Percentiles rank a stretch among this genome's conserved stretches.
Conservation (phyloP, 1,140 invertebrate genomes). For the Forficula auricularia region DNA sequence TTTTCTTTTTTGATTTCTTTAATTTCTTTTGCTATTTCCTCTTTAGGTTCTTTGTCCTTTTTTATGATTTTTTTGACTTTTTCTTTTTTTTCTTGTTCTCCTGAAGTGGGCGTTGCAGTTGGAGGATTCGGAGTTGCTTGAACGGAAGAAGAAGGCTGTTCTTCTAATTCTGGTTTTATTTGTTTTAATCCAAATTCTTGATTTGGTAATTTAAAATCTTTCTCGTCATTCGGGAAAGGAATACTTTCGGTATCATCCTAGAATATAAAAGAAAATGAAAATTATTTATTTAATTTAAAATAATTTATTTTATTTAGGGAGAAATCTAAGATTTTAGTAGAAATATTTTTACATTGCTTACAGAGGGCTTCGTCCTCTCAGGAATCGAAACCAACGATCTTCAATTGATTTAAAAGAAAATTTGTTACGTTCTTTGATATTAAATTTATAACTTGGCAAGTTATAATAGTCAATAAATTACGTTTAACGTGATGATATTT, state of each 20-base stretch:
- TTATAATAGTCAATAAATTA: too few species aligned
- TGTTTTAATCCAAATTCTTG: slow-evolving; percentile 32
- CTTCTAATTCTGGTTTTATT: background rate
- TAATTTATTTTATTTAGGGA: too few species aligned
- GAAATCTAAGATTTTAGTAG: too few species aligned
- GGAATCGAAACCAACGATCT: too few species aligned
- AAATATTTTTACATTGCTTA: too few species aligned
- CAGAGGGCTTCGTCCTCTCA: too few species aligned
- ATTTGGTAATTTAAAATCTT: slow-evolving; percentile 47
- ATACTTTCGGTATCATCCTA: slow-evolving; percentile 61
- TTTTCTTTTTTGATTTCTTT: slow-evolving; percentile 14
- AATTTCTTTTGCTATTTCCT: slow-evolving; percentile 27
- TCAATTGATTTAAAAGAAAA: too few species aligned
- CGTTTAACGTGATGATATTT: too few species aligned
- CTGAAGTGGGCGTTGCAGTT: background rate
- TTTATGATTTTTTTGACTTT: slow-evolving; percentile 7
- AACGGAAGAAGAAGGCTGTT: background rate
- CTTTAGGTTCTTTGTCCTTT: slow-evolving; percentile 20
- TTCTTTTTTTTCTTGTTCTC: slow-evolving; percentile 34
- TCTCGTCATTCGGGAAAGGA: slow-evolving; percentile 56
- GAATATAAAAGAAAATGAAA: too few species aligned
- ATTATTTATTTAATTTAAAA: too few species aligned
- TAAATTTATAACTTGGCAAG: too few species aligned
- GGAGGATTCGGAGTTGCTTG: background rate
- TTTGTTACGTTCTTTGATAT: too few species aligned